phyloP scores from a whole-genome alignment of 2,113 vertebrate genomes.

The Hiodon alosoides region DNA sequence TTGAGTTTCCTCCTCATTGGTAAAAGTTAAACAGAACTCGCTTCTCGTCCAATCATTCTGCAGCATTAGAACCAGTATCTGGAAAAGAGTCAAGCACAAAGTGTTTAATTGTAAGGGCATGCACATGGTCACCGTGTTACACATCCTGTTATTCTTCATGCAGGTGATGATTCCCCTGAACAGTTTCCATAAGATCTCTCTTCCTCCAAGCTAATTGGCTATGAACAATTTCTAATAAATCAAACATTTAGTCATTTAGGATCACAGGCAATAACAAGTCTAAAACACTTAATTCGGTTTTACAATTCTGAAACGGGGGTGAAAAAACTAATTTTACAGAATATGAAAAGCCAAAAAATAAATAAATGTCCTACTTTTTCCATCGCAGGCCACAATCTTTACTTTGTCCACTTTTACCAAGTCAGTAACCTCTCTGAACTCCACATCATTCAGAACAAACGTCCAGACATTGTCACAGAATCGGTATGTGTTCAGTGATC shows the following conservation, averaged over 20 bases:
- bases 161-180: background rate
- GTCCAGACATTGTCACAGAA: constrained; percentile 99
- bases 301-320: too few species aligned
- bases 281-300: background rate
- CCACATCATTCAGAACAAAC: constrained; percentile 94
- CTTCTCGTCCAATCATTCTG: constrained; percentile 61
- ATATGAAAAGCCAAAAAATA: constrained; percentile 27
- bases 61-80: constrained; percentile 82
- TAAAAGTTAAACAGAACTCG: constrained; percentile 45
- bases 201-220: background rate
- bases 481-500: constrained; percentile 93
- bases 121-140: too few species aligned
- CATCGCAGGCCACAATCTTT: constrained; percentile 97
- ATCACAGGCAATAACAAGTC: background rate
- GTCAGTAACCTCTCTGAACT: constrained; percentile 96
- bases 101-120: background rate
- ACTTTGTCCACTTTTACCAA: constrained; percentile 98
- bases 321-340: constrained; percentile 24
- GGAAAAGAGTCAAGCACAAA: constrained; percentile 11
- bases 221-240: background rate
- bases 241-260: background rate
- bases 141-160: too few species aligned
- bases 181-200: background rate
- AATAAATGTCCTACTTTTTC: constrained; percentile 77
- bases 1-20: constrained; percentile 54